Evolutionary conservation across 2,888 invertebrate species (phyloP), one percentile per base, ranked within the genome.

Genomic region (Melanargia galathea): DNA sequence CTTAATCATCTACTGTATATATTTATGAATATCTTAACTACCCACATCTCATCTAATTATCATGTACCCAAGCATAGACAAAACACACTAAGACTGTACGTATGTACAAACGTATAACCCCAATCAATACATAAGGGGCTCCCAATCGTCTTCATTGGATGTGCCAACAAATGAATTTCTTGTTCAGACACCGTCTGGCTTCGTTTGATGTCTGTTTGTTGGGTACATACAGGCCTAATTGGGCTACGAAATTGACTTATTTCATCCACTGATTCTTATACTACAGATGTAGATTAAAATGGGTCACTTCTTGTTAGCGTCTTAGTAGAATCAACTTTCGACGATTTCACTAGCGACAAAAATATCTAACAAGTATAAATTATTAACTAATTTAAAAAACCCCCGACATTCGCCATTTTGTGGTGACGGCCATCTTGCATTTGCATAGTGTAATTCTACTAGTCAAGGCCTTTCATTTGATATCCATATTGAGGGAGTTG

Each of bases 151-250:
- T 79, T 83, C 78, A 87, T 86, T 86, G 86, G 79, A 79, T 82
- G 79, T 77, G 78, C 81, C 79, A 86, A 87, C 84, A 87, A 82
- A 81, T 80, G 75, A 75, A 80, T 81, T 81, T 83, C 81, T 83
- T 81, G 75, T 73, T 74, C 80, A 75, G 75, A 74, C 70, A 70
- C 76, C 75, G 81, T 86, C 79, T 79, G 74, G 75, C 74, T 74
- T 77, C 74, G 86, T 88, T 87, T 89, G 88, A 87, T 79, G 82
- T 83, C 70, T 82, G 76, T 83, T 82, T 86, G 82, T 82, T 78
- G 74, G 72, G 46, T 75, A 72, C 71, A 68, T 67, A 71, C 75
- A 73, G 68, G 59, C 70, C 71, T 74, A 72, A 74, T 75, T 72
- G 70, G 68, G 67, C 71, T 69, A 64, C 58, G 60, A 67, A 69